Evolutionary conservation across 2,113 vertebrate species (phyloP).

Genomic region (Megatriorchis doriae): DNA sequence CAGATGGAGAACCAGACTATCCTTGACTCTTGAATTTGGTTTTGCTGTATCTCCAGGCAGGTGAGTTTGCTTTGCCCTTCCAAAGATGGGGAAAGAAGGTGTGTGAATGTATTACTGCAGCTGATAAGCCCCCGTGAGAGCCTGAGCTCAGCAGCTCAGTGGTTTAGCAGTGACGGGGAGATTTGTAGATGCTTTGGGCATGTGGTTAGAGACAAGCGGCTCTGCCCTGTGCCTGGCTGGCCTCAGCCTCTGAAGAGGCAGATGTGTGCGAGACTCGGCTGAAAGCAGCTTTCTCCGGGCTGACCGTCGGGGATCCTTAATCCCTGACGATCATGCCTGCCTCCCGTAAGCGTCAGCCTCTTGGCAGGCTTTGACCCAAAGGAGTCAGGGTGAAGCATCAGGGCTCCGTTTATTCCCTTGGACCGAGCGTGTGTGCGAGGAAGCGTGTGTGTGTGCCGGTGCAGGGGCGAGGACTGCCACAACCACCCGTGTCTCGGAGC

Average conservation of each 20-base stretch:
- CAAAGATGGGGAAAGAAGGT: not conserved
- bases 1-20: not conserved
- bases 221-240: not conserved
- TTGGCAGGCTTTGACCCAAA: not conserved
- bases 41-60: not conserved
- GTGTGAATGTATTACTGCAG: not conserved
- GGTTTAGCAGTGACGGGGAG: not conserved
- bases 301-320: not conserved
- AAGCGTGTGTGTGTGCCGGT: fast-evolving
- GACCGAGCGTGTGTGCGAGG: fast-evolving
- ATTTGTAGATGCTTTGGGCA: fast-evolving
- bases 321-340: fast-evolving
- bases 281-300: not conserved
- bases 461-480: not conserved
- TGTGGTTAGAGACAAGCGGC: not conserved
- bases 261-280: not conserved
- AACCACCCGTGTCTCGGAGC: fast-evolving
- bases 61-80: not conserved
- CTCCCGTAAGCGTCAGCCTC: not conserved
- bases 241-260: not conserved
- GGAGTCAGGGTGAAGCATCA: not conserved
- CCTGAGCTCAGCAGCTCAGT: not conserved
- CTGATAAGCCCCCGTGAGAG: not conserved
- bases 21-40: not conserved
- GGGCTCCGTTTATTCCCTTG: not conserved